Conservation (phyloP, 2,113 vertebrate genomes). For the Desmodus rotundus region DNA sequence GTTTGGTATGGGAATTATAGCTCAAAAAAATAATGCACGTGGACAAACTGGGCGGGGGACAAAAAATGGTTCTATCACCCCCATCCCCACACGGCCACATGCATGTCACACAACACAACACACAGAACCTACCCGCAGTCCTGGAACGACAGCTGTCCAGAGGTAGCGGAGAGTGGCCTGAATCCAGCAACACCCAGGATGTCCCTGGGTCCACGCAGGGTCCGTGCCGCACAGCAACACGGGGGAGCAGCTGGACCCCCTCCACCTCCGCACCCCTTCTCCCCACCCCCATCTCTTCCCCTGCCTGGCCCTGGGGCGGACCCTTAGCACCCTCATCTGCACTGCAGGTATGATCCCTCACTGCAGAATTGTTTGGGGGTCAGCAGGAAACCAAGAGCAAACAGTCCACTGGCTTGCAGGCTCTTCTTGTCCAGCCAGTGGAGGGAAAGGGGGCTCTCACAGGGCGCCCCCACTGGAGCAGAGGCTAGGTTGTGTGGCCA, state of each 20-base stretch:
- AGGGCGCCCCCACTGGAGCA: accelerated
- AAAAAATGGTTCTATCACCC: accelerated
- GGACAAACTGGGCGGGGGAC: background rate
- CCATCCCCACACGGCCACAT: accelerated
- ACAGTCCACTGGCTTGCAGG: accelerated
- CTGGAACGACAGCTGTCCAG: accelerated
- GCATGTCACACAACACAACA: accelerated
- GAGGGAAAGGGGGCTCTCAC: background rate
- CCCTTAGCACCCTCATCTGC: accelerated
- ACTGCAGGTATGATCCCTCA: background rate
- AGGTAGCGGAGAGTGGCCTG: background rate
- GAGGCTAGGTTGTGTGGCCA: background rate
- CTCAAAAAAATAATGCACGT: background rate
- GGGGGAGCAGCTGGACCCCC: background rate
- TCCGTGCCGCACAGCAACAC: accelerated
- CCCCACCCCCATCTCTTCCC: background rate
- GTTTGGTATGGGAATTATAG: accelerated
- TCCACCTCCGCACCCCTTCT: background rate
- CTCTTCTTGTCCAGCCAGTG: accelerated
- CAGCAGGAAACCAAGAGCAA: accelerated
- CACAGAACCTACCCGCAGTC: accelerated
- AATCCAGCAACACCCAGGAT: background rate
- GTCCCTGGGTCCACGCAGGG: background rate
- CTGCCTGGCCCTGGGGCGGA: accelerated
- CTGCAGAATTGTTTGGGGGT: accelerated